Conservation (phyloP, 2,888 invertebrate species). For the Nephrotoma guestfalica region DNA sequence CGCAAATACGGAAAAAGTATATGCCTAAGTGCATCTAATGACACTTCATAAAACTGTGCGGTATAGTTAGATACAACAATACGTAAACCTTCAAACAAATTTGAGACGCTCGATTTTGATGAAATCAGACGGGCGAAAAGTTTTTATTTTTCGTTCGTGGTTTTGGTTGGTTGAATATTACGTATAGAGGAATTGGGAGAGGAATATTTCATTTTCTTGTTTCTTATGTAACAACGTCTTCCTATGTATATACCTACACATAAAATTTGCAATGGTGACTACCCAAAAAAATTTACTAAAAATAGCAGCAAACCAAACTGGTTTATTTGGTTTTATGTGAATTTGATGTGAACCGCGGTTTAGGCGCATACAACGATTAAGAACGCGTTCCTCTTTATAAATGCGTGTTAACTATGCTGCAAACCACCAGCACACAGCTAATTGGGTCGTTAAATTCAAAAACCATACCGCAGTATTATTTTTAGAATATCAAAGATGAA, state of each 20-base stretch:
- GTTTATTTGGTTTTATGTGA: not conserved
- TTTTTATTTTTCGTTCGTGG: not conserved
- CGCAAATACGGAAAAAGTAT: not conserved
- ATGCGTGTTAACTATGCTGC: not conserved
- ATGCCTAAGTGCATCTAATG: not conserved
- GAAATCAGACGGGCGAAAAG: not conserved
- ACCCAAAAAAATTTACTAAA: not conserved
- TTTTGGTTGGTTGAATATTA: not conserved
- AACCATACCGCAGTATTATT: not conserved
- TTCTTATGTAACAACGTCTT: not conserved
- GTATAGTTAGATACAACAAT: not conserved
- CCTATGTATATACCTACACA: not conserved
- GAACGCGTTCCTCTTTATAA: not conserved
- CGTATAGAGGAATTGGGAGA: not conserved
- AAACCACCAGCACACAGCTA: not conserved
- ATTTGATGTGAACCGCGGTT: not conserved
- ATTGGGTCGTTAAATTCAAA: not conserved
- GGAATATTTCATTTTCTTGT: not conserved
- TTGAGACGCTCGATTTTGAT: not conserved
- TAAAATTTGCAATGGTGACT: not conserved
- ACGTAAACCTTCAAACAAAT: not conserved
- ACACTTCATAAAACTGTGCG: not conserved
- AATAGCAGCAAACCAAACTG: not conserved
- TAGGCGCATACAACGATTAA: not conserved
- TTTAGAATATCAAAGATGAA: not conserved